These are phyloP conservation scores for Mormyrops attenuatus DNA, from an alignment of 2,797 vertebrate species.

Conservation along the genomic window DNA sequence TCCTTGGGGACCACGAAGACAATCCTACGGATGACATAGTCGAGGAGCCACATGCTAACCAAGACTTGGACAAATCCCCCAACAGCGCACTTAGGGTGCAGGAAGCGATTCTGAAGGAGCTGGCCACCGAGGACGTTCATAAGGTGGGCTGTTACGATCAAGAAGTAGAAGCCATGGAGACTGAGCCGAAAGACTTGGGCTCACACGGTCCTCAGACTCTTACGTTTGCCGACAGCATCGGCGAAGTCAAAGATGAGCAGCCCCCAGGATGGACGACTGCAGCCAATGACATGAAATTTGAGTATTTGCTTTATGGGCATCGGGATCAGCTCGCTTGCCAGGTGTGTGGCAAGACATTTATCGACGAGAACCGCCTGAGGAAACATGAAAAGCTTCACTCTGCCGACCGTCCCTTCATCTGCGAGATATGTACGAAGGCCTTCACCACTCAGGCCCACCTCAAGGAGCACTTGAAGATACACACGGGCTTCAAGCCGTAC, in stretches of 20 bases:
- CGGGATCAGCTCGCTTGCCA: slow-evolving; percentile 87
- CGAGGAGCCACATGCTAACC: slow-evolving; percentile 77
- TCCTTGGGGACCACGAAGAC: slow-evolving; percentile 73
- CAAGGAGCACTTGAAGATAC: slow-evolving; percentile 97
- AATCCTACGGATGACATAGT: slow-evolving; percentile 79
- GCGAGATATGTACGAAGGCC: slow-evolving; percentile 95
- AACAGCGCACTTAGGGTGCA: slow-evolving; percentile 76
- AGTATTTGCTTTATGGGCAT: slow-evolving; percentile 87
- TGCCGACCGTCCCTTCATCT: slow-evolving; percentile 88
- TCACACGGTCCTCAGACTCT: slow-evolving; percentile 81
- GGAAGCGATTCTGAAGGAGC: slow-evolving; percentile 87
- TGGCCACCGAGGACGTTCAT: slow-evolving; percentile 88
- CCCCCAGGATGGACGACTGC: slow-evolving; percentile 80
- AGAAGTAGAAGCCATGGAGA: slow-evolving; percentile 85
- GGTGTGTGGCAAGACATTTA: slow-evolving; percentile 86
- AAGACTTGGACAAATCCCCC: slow-evolving; percentile 75
- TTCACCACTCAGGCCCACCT: slow-evolving; percentile 96
- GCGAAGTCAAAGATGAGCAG: slow-evolving; percentile 85
- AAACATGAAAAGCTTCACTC: slow-evolving; percentile 94
- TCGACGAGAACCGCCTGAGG: slow-evolving; percentile 78
- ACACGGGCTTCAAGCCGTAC: slow-evolving; percentile 94
- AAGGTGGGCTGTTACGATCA: slow-evolving; percentile 93
- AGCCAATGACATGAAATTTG: slow-evolving; percentile 89
- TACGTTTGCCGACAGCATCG: slow-evolving; percentile 80
- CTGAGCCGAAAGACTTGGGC: slow-evolving; percentile 74